Conservation (phyloP, 1,140 invertebrate genomes). For the Mercenaria mercenaria region DNA sequence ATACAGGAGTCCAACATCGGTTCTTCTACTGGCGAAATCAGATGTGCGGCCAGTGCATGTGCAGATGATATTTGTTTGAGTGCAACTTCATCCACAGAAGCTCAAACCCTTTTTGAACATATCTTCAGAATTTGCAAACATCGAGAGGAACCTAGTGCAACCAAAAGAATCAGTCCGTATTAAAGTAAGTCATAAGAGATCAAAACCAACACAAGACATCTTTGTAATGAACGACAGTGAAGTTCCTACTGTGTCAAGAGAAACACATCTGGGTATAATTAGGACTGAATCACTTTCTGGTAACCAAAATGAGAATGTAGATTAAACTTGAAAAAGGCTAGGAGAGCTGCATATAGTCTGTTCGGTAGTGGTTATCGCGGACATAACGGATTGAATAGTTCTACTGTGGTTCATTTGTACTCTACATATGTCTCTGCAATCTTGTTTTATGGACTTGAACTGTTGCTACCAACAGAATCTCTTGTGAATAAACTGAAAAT, state of each 20-base stretch:
- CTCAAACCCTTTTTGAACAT: neutral
- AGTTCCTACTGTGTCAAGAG: neutral
- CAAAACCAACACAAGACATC: neutral
- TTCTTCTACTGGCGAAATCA: constrained; percentile 4
- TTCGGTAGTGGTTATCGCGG: no score
- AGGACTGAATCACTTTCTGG: neutral
- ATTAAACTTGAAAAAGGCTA: neutral
- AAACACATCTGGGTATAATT: neutral
- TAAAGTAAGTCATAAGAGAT: neutral
- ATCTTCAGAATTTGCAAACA: neutral
- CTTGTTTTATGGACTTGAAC: no score
- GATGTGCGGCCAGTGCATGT: neutral
- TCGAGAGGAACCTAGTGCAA: constrained; percentile 11
- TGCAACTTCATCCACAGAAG: neutral
- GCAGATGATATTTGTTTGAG: constrained; percentile 29
- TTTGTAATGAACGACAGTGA: neutral
- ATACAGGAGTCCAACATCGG: neutral
- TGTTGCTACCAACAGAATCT: no score
- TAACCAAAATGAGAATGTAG: neutral
- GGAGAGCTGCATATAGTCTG: no score
- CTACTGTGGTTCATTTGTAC: no score
- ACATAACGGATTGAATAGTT: no score
- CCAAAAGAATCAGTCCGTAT: constrained; percentile 23
- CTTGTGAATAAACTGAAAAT: no score
- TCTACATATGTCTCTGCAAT: no score